Base-by-base conservation (phyloP, 1,140 invertebrate genomes). In the Cheumatopsyche charites region DNA sequence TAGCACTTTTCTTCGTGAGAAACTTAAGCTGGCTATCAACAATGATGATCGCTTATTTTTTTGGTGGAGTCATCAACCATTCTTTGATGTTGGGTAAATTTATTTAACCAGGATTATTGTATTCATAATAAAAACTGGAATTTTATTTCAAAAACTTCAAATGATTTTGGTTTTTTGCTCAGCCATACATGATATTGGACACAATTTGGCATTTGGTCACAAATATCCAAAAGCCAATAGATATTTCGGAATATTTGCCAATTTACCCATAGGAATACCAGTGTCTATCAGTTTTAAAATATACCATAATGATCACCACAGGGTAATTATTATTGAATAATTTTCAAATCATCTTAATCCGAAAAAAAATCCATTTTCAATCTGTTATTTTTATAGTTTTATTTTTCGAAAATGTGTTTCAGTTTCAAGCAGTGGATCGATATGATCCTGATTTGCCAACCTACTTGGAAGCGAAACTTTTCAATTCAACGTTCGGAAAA, bases 251-350 rank as follows among this genome's bases (percentile, higher is more conserved):
- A 94, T 98, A 78, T 93, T 98, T 84, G 96, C 94, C n/a, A 99
- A 99, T 85, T 84, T 99, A 26, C 97, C 97, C 0, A 93, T 99
- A 76, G 95, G 94, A 19, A 85, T 99, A 75, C 98, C 98, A 1
- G 91, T 98, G 79, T 96, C 96, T 0, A 90, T 98, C 72, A 95
- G 96, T 76, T 99, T 99, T 82, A 97, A 96, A 81, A 97, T 97
- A 79, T 99, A 99, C 83, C 98, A 99, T 83, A 82, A 99, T 58
- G 96, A 99, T 79, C 98, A 99, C 84, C 98, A 99, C 82, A 89
- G 93, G 81, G 93, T 94, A 83, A 85, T 85, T 83, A 73, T 15
- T 67, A 65, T 66, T 73, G 63, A 13, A n/a, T n/a, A n/a, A n/a
- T n/a, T n/a, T 36, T 36, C 29, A 36, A 9, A 4, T 36, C 9